Evolutionary conservation across 2,797 vertebrate genomes (phyloP).

Genomic region (Parauchenoglanis punctatus): DNA sequence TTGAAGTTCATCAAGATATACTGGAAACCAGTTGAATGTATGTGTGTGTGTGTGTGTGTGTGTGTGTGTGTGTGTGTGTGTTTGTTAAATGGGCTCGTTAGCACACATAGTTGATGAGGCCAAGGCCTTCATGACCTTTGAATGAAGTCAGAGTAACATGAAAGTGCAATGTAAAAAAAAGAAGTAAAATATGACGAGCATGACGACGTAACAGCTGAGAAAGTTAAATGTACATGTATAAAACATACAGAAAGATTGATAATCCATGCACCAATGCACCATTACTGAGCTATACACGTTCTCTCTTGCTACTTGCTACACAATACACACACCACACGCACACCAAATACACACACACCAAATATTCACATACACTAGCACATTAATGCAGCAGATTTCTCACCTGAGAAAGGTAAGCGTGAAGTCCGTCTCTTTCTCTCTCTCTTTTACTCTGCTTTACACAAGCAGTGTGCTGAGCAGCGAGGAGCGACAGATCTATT

Average conservation of each 20-base stretch:
- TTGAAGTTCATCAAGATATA: not conserved
- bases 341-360: not conserved
- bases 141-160: not conserved
- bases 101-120: not conserved
- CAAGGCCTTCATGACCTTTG: not conserved
- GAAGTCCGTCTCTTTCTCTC: not conserved
- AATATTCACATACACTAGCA: not conserved
- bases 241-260: not conserved
- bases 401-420: conserved; percentile 33
- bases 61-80: not conserved
- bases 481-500: conserved; percentile 32
- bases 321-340: not conserved
- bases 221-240: not conserved
- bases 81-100: not conserved
- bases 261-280: not conserved
- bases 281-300: not conserved
- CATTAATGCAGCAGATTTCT: not conserved
- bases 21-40: not conserved
- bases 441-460: conserved; percentile 11
- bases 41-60: not conserved
- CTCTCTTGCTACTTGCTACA: not conserved
- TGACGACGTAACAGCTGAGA: not conserved
- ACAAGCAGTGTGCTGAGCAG: conserved; percentile 13
- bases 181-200: not conserved
- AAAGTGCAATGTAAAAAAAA: not conserved